These are phyloP conservation scores for Cacatua alba DNA, from an alignment of 2,113 vertebrate species.

Conservation along the genomic window DNA sequence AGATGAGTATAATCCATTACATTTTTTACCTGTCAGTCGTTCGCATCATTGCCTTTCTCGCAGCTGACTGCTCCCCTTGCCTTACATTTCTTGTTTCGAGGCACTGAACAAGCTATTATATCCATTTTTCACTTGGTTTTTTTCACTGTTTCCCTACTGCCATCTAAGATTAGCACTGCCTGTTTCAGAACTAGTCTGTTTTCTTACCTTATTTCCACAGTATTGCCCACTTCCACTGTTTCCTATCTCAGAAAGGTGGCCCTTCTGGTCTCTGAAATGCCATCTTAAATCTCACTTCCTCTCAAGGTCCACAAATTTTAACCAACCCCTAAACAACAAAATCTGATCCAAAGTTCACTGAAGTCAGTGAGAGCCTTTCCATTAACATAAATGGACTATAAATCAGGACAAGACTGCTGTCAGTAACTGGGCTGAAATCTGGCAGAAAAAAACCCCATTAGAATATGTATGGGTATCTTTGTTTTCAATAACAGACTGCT, in stretches of 20 bases:
- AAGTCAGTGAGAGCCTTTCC: neutral
- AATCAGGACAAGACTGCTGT: neutral
- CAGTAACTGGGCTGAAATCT: neutral
- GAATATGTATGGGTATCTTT: neutral
- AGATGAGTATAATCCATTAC: constrained; percentile 34
- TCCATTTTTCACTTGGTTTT: neutral
- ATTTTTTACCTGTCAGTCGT: constrained; percentile 29
- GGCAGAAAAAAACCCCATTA: neutral
- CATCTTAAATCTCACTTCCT: neutral
- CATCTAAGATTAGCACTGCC: neutral
- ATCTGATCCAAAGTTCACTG: neutral
- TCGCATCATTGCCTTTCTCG: neutral
- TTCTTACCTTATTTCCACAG: neutral
- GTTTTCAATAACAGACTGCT: neutral
- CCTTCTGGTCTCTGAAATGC: neutral
- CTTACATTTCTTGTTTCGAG: constrained; percentile 3
- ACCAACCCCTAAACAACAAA: neutral
- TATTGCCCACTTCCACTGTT: neutral
- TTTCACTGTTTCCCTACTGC: neutral
- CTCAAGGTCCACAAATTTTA: constrained; percentile 17
- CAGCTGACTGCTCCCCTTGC: neutral
- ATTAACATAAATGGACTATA: neutral
- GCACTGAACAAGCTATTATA: neutral
- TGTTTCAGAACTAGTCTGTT: neutral
- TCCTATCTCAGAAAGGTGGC: neutral